These are phyloP conservation scores for Baccha elongata DNA, from an alignment of 2,888 invertebrate genomes.

Conservation along the genomic window DNA sequence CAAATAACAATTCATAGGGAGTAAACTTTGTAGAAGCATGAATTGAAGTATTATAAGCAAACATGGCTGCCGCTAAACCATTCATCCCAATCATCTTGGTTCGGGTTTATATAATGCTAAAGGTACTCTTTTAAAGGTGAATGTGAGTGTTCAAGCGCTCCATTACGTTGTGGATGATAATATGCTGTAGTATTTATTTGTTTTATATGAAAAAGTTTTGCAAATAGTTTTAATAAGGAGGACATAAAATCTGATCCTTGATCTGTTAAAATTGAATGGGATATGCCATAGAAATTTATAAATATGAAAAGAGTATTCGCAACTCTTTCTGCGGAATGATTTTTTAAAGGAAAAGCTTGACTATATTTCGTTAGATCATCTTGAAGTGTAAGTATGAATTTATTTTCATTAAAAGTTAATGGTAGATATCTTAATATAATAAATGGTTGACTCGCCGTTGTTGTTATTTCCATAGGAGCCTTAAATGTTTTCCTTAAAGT, in stretches of 20 bases:
- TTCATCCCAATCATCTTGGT: not conserved
- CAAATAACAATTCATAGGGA: not conserved
- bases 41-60: not conserved
- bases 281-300: not conserved
- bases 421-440: not conserved
- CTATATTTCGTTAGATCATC: not conserved
- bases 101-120: too few species aligned
- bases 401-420: not conserved
- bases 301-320: not conserved
- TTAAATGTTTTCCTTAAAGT: not conserved
- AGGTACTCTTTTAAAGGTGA: too few species aligned
- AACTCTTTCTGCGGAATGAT: not conserved
- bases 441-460: not conserved
- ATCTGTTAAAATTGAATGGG: not conserved
- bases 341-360: not conserved
- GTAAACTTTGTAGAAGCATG: not conserved
- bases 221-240: not conserved
- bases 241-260: not conserved
- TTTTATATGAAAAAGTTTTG: not conserved
- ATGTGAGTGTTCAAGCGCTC: too few species aligned
- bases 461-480: not conserved
- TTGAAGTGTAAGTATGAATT: not conserved
- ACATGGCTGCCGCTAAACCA: not conserved
- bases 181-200: not conserved
- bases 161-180: too few species aligned